Conservation (phyloP, 1,140 invertebrate species). For the Bombyx mori region ASM3026992v2 NC_085111.1:13900001-13900500, state of each 20-base stretch:
- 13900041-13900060: no score
- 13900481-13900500: no score
- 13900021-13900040: no score
- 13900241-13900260: slow-evolving; percentile 76
- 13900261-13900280: slow-evolving; percentile 86
- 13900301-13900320: slow-evolving; percentile 89
- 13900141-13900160: slow-evolving; percentile 82
- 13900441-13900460: background rate
- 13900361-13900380: slow-evolving; percentile 24
- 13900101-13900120: slow-evolving; percentile 34
- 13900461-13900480: no score
- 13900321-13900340: slow-evolving; percentile 72
- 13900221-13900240: slow-evolving; percentile 67
- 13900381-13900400: no score
- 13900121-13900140: slow-evolving; percentile 59
- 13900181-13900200: slow-evolving; percentile 84
- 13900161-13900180: slow-evolving; percentile 90
- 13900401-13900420: no score
- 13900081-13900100: slow-evolving; percentile 42
- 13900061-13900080: slow-evolving; percentile 12
- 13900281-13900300: slow-evolving; percentile 88
- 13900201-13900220: slow-evolving; percentile 76
- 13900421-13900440: no score
- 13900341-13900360: slow-evolving; percentile 76
- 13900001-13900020: no score